Evolutionary conservation across 2,797 vertebrate species (phyloP).

Genomic region (Peromyscus attwateri): DNA sequence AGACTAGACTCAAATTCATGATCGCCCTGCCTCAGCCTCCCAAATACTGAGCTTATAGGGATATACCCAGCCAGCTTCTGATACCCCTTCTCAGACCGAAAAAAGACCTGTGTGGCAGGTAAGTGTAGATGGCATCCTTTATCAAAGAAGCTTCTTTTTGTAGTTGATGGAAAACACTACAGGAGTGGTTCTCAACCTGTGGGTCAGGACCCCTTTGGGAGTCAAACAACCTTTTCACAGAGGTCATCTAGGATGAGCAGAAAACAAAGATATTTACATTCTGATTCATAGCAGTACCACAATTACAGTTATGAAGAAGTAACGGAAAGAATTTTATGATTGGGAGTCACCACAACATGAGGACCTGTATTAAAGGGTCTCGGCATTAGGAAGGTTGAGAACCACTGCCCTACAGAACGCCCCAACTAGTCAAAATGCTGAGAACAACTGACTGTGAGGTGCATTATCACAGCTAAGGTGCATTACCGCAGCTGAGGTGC

Average conservation of each 20-base stretch:
- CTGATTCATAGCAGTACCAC: neutral
- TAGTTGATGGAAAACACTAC: neutral
- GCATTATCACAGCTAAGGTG: no score
- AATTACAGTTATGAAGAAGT: neutral
- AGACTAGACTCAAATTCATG: neutral
- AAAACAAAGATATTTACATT: neutral
- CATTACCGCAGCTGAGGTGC: no score
- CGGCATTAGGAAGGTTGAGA: neutral
- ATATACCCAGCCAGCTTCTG: neutral
- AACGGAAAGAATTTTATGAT: neutral
- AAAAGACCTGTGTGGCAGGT: neutral
- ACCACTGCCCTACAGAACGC: neutral
- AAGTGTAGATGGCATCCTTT: no score
- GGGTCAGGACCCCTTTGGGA: neutral
- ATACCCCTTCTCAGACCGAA: conserved; percentile 48
- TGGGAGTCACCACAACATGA: neutral
- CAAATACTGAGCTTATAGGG: neutral
- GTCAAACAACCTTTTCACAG: neutral
- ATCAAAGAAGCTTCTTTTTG: neutral
- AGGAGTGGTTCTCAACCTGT: neutral
- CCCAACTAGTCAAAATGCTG: neutral
- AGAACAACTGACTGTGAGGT: neutral
- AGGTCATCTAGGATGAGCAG: neutral
- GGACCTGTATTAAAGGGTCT: neutral
- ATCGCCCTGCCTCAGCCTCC: neutral